Base-by-base conservation (phyloP, 2,113 vertebrate genomes). In the Alouatta palliata region DNA sequence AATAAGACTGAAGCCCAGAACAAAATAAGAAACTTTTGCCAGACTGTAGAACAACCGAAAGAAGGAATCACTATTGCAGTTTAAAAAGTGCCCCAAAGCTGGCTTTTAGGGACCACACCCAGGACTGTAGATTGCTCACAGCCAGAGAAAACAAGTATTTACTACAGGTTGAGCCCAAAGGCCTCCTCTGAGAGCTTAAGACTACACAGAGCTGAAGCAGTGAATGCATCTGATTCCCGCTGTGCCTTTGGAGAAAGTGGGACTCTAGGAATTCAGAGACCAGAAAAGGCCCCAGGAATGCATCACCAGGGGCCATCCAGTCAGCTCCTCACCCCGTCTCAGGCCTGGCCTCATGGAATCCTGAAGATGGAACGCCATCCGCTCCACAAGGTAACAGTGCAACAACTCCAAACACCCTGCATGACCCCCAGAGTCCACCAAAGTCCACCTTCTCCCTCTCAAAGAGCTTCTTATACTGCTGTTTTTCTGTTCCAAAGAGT, bases 81-180 rank as follows among this genome's bases (percentile, higher is more conserved):
- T 90, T 76, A 75, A 83, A 76, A 90, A 82, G 25, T 30, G 9
- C 23, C 71, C 54, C 5, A 80, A 64, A 70, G 23, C 73, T 32
- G 54, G 23, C 86, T 90, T 91, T 85, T 70, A 37, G 43, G 58
- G 56, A 70, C 95, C 83, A 76, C 84, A 76, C 61, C 89, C 96
- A 90, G 87, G 79, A 40, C 27, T 86, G 16, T 45, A 94, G 35
- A 77, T 30, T 43, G 66, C 49, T 68, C 37, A 49, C 19, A 3
- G 8, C 43, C 52, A 68, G 32, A 87, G 45, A 43, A 94, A 88
- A 89, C 10, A 83, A 23, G 27, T 23, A 83, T 25, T 87, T 32
- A 47, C 79, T 81, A 54, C 17, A 86, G 80, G 49, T 83, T 75
- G 68, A 61, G 81, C 52, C 70, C 68, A 58, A 54, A 96, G 76